These are phyloP conservation scores for Mormyrus hasselquistii DNA, from an alignment of 2,797 vertebrate species.

Conservation along the genomic window DNA sequence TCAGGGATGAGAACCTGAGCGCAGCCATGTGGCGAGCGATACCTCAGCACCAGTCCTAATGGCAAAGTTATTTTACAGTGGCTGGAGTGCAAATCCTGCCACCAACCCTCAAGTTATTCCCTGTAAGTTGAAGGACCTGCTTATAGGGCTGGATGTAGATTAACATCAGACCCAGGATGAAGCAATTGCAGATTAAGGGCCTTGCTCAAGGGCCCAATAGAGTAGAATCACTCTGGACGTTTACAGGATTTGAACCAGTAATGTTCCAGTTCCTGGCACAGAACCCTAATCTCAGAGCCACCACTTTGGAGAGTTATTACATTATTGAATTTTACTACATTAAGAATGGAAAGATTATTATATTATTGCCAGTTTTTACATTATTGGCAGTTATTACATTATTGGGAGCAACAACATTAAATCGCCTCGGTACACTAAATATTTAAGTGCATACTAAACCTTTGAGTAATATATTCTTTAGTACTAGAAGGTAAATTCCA, in stretches of 20 bases:
- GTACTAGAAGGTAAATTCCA: background rate
- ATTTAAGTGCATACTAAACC: background rate
- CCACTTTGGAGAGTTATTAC: background rate
- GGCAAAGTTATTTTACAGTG: no score
- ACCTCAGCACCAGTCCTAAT: no score
- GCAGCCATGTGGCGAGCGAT: background rate
- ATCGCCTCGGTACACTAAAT: background rate
- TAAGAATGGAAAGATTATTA: background rate
- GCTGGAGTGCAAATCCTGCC: no score
- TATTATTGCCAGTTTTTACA: background rate
- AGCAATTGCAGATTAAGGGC: no score
- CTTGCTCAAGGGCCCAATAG: no score
- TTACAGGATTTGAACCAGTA: background rate
- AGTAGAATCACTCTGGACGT: background rate
- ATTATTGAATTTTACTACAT: background rate
- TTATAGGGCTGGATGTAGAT: no score
- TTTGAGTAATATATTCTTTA: background rate
- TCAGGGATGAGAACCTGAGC: background rate
- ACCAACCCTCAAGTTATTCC: no score
- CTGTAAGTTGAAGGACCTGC: no score
- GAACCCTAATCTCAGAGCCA: background rate
- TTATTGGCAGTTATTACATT: background rate
- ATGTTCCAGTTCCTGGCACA: background rate
- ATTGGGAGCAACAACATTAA: background rate
- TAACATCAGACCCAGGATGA: no score